These are phyloP conservation scores for Amphimedon queenslandica DNA, from an alignment of 37 sponge, comb jelly and placozoan species.

Conservation along the genomic window DNA sequence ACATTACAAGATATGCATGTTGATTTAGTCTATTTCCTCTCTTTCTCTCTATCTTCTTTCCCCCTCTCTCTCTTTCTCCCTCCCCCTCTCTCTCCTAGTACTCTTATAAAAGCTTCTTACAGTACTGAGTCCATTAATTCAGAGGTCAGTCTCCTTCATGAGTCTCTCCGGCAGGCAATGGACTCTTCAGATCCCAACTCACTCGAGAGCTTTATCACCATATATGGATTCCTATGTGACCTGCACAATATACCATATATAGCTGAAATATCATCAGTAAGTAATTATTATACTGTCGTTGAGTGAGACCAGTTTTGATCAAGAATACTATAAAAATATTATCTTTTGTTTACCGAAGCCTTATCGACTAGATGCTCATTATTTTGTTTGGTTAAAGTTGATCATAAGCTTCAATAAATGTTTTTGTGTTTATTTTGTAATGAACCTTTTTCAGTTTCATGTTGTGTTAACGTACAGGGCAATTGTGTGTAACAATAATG, in stretches of 20 bases:
- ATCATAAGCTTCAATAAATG: no score
- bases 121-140: slow-evolving; percentile 20
- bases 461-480: background rate
- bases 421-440: no score
- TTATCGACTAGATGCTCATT: no score
- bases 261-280: slow-evolving; percentile 62
- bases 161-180: slow-evolving; percentile 45
- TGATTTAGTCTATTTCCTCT: background rate
- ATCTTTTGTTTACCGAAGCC: no score
- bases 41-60: no score
- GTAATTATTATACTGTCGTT: background rate
- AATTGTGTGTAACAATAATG: background rate
- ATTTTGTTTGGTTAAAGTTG: no score
- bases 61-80: no score
- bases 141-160: slow-evolving; percentile 19
- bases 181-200: slow-evolving; percentile 46
- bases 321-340: no score
- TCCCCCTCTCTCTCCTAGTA: no score
- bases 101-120: slow-evolving; percentile 28
- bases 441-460: background rate
- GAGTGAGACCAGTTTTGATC: slow-evolving; percentile 2
- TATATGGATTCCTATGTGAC: slow-evolving; percentile 71
- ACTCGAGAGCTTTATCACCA: slow-evolving; percentile 57
- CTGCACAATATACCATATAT: slow-evolving; percentile 40
- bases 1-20: background rate